A percentile compares a stretch with the other conserved stretches of the same genome.
phyloP scores from a whole-genome alignment of 2,113 vertebrate genomes.

The Centropristis striata region DNA sequence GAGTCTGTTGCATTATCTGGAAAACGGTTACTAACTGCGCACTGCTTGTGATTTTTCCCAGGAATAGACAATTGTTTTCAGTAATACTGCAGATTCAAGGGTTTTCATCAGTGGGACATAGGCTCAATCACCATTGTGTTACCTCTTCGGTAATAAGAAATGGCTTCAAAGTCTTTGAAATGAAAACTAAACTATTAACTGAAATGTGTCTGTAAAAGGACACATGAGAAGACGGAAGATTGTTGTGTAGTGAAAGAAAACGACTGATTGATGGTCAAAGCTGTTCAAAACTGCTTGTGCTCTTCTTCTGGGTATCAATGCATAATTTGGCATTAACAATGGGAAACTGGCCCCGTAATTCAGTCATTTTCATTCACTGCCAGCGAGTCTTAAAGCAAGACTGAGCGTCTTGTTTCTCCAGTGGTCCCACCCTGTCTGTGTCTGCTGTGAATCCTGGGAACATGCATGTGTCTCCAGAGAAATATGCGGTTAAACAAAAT shows the following conservation, averaged over 20 bases:
- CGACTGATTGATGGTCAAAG: neutral
- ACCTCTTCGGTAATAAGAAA: no score
- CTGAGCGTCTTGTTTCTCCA: slow-evolving; percentile 1
- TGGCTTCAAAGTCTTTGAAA: no score
- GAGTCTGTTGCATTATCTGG: no score
- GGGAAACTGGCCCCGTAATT: slow-evolving; percentile 2
- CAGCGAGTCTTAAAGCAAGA: slow-evolving; percentile 8
- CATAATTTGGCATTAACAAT: slow-evolving; percentile 24
- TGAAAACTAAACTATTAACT: neutral
- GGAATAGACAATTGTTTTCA: no score
- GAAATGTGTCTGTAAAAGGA: neutral
- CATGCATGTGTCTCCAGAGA: neutral
- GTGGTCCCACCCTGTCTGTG: slow-evolving; percentile 11
- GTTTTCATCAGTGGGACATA: no score
- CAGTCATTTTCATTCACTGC: slow-evolving; percentile 15
- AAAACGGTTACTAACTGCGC: no score
- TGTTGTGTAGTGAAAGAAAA: neutral
- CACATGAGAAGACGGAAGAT: neutral
- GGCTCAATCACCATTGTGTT: no score
- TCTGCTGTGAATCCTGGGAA: slow-evolving; percentile 21
- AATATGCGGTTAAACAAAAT: slow-evolving; percentile 1
- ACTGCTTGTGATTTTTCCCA: no score
- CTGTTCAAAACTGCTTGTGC: slow-evolving; percentile 3
- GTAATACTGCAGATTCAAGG: no score
- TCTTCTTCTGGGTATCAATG: neutral